phyloP scores from a whole-genome alignment of 2,113 vertebrate species.

The Coturnix japonica region DNA sequence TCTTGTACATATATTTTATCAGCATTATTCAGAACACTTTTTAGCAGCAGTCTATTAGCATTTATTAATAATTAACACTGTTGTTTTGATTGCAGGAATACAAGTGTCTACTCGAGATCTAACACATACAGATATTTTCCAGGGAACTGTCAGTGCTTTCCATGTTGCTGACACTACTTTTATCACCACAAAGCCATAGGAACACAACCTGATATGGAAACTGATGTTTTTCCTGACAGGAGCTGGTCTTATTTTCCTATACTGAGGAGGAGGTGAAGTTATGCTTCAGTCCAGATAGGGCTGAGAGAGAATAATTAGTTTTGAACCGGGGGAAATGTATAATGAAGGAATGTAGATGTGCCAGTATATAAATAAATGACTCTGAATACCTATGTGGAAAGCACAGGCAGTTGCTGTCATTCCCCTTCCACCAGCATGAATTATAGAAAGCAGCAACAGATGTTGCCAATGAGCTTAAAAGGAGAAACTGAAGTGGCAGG shows the following conservation, averaged over 20 bases:
- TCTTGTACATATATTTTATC: background rate
- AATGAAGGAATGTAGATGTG: background rate
- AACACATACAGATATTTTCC: background rate
- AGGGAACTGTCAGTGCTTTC: background rate
- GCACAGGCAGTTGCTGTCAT: background rate
- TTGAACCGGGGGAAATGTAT: background rate
- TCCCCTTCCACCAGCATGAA: background rate
- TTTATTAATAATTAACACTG: background rate
- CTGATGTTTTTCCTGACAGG: background rate
- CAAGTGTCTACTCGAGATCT: background rate
- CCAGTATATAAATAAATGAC: background rate
- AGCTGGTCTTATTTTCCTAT: background rate
- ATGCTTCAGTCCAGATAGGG: background rate
- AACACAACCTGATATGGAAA: background rate
- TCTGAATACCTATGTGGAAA: background rate
- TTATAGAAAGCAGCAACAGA: background rate
- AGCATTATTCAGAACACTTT: background rate
- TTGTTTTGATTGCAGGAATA: background rate
- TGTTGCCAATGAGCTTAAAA: conserved; percentile 23
- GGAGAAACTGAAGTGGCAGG: background rate
- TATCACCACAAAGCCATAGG: background rate
- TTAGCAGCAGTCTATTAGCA: background rate
- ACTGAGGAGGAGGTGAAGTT: background rate
- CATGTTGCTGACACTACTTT: background rate
- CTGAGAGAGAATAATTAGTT: background rate